Evolutionary conservation across 2,113 vertebrate species (phyloP), one percentile per base, ranked within the genome.

Genomic region (Leucosticte australis): DNA sequence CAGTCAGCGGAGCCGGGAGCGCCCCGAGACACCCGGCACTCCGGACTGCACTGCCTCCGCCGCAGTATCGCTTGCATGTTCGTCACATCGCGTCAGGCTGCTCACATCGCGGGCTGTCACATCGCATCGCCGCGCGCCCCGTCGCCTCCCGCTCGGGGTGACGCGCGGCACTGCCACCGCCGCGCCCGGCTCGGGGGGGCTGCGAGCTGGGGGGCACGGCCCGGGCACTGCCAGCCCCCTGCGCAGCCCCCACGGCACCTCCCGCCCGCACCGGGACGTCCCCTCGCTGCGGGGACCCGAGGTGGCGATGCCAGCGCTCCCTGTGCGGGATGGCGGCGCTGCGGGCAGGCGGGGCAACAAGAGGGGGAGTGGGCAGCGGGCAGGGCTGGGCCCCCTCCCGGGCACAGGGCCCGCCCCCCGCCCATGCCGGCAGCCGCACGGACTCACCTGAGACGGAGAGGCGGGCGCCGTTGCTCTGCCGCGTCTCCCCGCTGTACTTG

Each of bases 401-500:
- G 64, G 78, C 1, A 2, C 33, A 2, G 81, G 26, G 50, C 0
- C 21, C 9, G 4, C 41, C 56, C 63, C 35, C 3, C 1, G 3
- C 13, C 37, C 24, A 2, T 35, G 1, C 1, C 2, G 52, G 56
- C 35, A 0, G 19, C 31, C 10, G 24, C 4, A 0, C 0, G 3
- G 2, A 15, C 98, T 65, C 97, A 99, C 99, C 99, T 98, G 99
- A 98, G 97, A 99, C 99, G 3, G 99, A 99, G 94, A 99, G 99
- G 46, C 99, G 97, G 95, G 99, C 99, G 56, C 99, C 99, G 23
- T 99, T 99, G 98, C 99, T 99, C 98, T 99, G 99, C 59, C 99
- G 98, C 27, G 99, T 99, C 98, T 99, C 99, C 87, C 99, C 99
- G 30, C 99, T 99, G 97, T 99, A 99, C 93, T 99, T 99, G 98